phyloP scores from a whole-genome alignment of 1,140 invertebrate species.

The Scaptomyza montana region DNA sequence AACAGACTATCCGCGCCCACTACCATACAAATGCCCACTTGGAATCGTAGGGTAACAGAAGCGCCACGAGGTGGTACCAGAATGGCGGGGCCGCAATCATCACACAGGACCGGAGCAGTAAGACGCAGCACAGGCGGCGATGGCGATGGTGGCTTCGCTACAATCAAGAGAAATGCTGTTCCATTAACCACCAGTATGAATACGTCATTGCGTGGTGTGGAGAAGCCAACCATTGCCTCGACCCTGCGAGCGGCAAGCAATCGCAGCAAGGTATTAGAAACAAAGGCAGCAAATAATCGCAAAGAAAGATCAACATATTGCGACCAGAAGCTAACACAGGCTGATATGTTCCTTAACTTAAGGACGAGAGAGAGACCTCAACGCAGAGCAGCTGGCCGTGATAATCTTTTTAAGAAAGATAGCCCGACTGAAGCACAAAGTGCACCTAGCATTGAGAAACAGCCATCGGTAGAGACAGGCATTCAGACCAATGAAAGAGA shows the following conservation, averaged over 20 bases:
- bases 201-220: constrained; percentile 14
- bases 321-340: neutral
- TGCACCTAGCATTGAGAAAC: neutral
- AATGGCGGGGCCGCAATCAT: constrained; percentile 51
- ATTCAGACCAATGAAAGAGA: constrained; percentile 75
- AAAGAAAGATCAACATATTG: neutral
- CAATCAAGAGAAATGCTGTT: constrained; percentile 20
- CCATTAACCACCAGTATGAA: neutral
- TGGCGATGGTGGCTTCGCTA: constrained; percentile 64
- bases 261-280: constrained; percentile 11
- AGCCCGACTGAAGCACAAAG: neutral
- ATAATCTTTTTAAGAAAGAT: constrained; percentile 11
- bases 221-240: constrained; percentile 62
- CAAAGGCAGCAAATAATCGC: constrained; percentile 16
- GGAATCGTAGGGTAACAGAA: constrained; percentile 13
- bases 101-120: constrained; percentile 48
- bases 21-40: neutral
- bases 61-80: constrained; percentile 18
- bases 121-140: constrained; percentile 55
- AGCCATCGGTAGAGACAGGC: constrained; percentile 37
- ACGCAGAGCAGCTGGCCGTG: constrained; percentile 19
- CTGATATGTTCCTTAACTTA: constrained; percentile 13
- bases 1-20: neutral
- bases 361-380: constrained; percentile 17
- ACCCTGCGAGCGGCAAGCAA: constrained; percentile 54